Percentiles rank a stretch among this genome's conserved stretches.
phyloP scores from a whole-genome alignment of 2,113 vertebrate species.

The Archilochus colubris region DNA sequence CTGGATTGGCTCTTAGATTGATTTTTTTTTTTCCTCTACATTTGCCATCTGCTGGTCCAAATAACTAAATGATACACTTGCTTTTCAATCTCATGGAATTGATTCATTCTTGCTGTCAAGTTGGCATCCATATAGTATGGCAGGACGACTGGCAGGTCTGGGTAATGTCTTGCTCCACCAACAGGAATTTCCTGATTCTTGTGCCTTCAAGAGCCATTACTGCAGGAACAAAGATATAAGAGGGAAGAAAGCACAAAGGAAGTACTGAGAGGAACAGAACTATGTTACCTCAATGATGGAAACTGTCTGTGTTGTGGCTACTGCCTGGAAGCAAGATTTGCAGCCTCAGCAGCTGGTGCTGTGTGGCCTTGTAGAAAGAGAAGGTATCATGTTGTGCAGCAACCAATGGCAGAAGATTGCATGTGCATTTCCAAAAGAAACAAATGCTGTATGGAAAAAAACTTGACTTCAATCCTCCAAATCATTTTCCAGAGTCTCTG shows the following conservation, averaged over 20 bases:
- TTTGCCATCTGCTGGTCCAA: conserved; percentile 61
- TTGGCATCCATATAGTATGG: background rate
- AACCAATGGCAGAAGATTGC: background rate
- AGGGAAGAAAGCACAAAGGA: background rate
- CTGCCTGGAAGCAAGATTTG: background rate
- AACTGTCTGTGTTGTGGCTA: background rate
- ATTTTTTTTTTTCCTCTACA: conserved; percentile 13
- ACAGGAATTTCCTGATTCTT: background rate
- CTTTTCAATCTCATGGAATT: conserved; percentile 5
- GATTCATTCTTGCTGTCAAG: conserved; percentile 26
- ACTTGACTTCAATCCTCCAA: rapidly evolving
- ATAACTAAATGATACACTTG: conserved; percentile 26
- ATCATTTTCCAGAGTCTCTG: background rate
- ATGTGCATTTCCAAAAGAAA: background rate
- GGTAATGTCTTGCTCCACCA: background rate
- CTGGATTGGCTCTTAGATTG: conserved; percentile 9
- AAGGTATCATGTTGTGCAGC: background rate
- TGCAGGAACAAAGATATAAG: background rate
- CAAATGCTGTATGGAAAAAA: background rate
- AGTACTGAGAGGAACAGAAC: background rate
- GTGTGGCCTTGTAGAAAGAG: background rate
- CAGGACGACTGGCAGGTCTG: background rate
- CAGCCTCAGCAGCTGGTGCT: background rate
- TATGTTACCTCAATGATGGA: rapidly evolving
- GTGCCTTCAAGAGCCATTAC: background rate